Base-by-base conservation (phyloP, 1,140 invertebrate genomes). In the Mycetomoellerius zeteki region DNA sequence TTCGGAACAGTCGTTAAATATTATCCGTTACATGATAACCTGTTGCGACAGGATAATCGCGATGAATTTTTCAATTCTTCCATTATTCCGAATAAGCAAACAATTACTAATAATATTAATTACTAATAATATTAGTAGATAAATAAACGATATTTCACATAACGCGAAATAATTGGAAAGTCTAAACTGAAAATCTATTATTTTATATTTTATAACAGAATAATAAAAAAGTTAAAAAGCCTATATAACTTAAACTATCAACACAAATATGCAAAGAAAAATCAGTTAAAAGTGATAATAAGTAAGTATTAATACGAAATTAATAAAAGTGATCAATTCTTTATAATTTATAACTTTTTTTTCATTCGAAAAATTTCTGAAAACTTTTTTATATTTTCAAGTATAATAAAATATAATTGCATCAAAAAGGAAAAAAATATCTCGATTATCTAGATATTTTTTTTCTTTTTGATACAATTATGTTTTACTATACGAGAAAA, bases 1-100 rank as follows among this genome's bases (percentile, higher is more conserved):
- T 73, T 60, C n/a, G 54, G 14, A 30, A 60, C 69, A 60, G 60
- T 84, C 69, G 16, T 52, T 73, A 60, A 84, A 73, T 37, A 33
- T 60, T 27, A 14, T 84, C 54, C 24, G 37, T 47, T 60, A 84
- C 33, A 84, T 56, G 37, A 84, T 84, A 75, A 84, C 69, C 80
- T 84, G 54, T 84, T 84, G 80, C 80, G 27, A 84, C n/a, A 47
- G 21, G 37, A 73, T 75, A 73, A 84, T 84, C 37, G 54, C 24
- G 27, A 84, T 75, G 3, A 75, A 62, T 75, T 71, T 71, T 16
- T 71, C 14, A 30, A 54, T 52, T 73, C 14, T 84, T 62, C 47
- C n/a, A 33, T 60, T 37, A 33, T 43, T 30, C 1, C 21, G 2
- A 47, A 60, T 27, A 60, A 24, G 24, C 7, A 37, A 82, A 43